Evolutionary conservation across 2,888 invertebrate species (phyloP), one percentile per base, ranked within the genome.

Genomic region (Cecidostiba fungosa): DNA sequence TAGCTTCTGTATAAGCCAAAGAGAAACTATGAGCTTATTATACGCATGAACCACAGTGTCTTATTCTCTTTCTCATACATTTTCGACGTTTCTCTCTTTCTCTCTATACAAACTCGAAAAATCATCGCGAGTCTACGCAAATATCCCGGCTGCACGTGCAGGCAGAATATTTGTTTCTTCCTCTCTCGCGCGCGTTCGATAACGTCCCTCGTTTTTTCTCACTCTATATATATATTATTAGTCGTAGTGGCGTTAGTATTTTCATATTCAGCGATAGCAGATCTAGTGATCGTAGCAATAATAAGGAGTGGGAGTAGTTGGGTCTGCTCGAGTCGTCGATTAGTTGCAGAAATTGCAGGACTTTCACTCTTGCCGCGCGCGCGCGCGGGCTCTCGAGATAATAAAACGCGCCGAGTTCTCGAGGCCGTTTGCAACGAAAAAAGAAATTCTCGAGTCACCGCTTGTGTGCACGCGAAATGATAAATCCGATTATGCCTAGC

Each of bases 1-100:
- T 78, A 69, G 69, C 26, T 78, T 83, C 81, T 87, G 84, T 79
- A 59, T 86, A 89, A 91, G 89, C 89, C 87, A 88, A 89, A 89
- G 91, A 90, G 90, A 92, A 92, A 92, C 90, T 89, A 91, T 90
- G 91, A 92, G 91, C n/a, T 32, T 69, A 69, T 36, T 62, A 29
- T 43, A 81, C 76, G 81, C 77, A 81, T 62, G 43, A 79, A 86
- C 79, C 83, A 83, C 83, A 77, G 76, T 80, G 70, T 80, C 82
- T 74, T 82, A 54, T 76, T 85, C 66, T 66, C 54, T 66, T 85
- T 72, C 39, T 32, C n/a, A 16, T 32, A 70, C 32, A 32, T 69
- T 69, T 32, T 29, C 32, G 69, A 29, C 32, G 29, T 69, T 32
- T 29, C 26, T 66, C 50, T 47, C 47, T 54, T 6, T 50, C 50